Evolutionary conservation across 2,113 vertebrate species (phyloP).

Genomic region (Melanerpes aurifrons): DNA sequence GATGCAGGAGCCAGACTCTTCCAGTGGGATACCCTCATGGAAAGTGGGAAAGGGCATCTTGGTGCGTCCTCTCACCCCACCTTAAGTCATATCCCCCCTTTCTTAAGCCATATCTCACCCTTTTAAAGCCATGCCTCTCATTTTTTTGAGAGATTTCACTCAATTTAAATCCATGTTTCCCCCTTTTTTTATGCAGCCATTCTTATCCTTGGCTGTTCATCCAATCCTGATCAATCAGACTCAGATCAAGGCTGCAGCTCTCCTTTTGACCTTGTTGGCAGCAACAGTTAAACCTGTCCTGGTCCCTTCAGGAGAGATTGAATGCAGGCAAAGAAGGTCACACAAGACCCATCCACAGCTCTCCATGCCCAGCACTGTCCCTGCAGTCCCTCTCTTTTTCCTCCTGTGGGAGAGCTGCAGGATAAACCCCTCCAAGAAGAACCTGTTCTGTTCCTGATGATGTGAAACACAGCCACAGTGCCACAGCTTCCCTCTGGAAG

Average conservation of each 20-base stretch:
- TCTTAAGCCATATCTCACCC: too few species aligned
- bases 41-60: background rate
- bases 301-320: background rate
- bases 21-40: background rate
- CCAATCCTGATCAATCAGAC: background rate
- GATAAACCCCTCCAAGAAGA: background rate
- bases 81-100: background rate
- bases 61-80: background rate
- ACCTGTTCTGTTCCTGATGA: background rate
- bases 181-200: background rate
- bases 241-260: background rate
- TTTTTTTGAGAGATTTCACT: too few species aligned
- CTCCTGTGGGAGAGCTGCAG: background rate
- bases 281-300: background rate
- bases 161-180: background rate
- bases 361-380: background rate
- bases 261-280: background rate
- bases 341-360: background rate
- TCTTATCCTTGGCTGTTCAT: background rate
- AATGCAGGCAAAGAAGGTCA: background rate
- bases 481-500: rapidly evolving
- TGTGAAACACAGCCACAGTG: background rate
- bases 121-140: background rate
- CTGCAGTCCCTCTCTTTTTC: background rate
- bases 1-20: background rate